Conservation (phyloP, 2,888 invertebrate species). For the Hetaerina titia region DNA sequence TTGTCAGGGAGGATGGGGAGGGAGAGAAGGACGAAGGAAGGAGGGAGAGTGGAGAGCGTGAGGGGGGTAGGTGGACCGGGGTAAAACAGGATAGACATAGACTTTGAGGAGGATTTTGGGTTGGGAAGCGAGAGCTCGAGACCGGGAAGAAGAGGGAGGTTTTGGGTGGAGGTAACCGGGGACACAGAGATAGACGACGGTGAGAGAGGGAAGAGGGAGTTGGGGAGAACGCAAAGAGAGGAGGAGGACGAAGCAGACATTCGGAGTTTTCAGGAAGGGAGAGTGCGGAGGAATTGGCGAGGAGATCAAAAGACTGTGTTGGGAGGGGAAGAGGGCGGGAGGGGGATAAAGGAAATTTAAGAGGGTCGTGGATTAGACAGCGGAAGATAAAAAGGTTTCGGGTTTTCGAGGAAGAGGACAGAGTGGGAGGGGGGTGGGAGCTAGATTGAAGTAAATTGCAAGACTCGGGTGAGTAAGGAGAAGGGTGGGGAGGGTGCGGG, state of each 20-base stretch:
- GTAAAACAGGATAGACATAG: background rate
- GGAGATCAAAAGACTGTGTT: too few species aligned
- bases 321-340: background rate
- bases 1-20: background rate
- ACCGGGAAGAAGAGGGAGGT: background rate
- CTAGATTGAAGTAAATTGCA: background rate
- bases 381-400: slow-evolving; percentile 9
- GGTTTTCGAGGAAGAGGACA: background rate
- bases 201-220: background rate
- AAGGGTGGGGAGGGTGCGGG: background rate
- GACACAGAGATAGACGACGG: background rate
- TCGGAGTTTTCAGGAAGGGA: background rate
- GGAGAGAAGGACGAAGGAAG: background rate
- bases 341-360: background rate
- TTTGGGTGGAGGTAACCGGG: background rate
- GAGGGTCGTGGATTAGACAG: slow-evolving; percentile 17
- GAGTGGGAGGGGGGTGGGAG: background rate
- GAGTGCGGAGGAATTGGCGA: background rate
- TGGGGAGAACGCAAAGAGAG: background rate
- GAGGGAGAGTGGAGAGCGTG: background rate
- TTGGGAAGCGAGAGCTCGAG: background rate
- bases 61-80: background rate
- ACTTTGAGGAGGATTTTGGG: background rate
- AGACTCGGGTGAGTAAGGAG: background rate
- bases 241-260: background rate